Conservation (phyloP, 1,140 invertebrate species). For the Heterodera carotae region DNA sequence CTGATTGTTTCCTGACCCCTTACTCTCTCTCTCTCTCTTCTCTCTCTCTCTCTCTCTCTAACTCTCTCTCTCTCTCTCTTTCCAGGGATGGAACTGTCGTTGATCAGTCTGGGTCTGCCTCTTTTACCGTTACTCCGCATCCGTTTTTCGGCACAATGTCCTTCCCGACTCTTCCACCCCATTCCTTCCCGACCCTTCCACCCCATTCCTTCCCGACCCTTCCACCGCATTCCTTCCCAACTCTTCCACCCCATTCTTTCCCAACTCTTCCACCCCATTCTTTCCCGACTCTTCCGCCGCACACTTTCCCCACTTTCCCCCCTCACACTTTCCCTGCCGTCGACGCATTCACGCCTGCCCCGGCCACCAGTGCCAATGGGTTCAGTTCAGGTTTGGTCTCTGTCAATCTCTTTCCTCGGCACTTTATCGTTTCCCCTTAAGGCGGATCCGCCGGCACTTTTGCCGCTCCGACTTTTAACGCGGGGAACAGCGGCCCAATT, state of each 20-base stretch:
- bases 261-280: constrained; percentile 33
- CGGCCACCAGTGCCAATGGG: background rate
- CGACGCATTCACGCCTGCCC: background rate
- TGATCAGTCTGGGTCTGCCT: background rate
- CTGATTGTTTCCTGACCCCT: background rate
- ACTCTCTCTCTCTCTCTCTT: background rate
- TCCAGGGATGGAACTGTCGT: background rate
- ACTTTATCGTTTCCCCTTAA: background rate
- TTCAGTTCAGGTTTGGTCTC: background rate
- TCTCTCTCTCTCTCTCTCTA: too few relatives aligned
- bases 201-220: constrained; percentile 40
- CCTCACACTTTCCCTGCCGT: background rate
- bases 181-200: constrained; percentile 40
- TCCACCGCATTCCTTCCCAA: constrained; percentile 35
- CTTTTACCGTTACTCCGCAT: constrained; percentile 10
- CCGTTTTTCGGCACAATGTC: constrained; percentile 12
- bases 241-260: constrained; percentile 38
- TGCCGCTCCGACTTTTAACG: background rate
- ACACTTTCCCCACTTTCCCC: background rate
- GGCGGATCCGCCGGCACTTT: background rate
- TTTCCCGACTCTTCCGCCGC: constrained; percentile 20
- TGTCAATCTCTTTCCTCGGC: background rate
- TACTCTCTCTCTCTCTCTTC: background rate
- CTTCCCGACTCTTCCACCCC: constrained; percentile 35
- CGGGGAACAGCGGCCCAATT: background rate